phyloP scores from a whole-genome alignment of 2,888 invertebrate genomes.

The Tetheella fluctuosa region DNA sequence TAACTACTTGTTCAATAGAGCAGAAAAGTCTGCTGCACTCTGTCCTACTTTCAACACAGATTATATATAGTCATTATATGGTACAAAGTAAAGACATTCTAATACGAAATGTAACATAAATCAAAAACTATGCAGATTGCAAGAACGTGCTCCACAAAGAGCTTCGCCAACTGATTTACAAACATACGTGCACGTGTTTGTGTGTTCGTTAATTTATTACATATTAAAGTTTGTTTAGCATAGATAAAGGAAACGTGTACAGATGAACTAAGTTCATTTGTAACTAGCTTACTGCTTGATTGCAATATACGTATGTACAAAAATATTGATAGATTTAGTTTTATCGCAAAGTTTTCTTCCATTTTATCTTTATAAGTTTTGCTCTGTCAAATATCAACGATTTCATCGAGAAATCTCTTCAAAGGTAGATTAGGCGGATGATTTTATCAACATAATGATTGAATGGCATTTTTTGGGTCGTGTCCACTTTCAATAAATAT shows the following conservation, averaged over 20 bases:
- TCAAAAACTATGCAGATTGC: conserved; percentile 57
- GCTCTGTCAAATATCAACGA: too few relatives aligned
- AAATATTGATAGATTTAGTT: neutral
- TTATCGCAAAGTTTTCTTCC: too few relatives aligned
- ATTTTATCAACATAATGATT: neutral
- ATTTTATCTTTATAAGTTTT: too few relatives aligned
- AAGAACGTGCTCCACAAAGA: conserved; percentile 41
- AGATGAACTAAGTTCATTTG: conserved; percentile 29
- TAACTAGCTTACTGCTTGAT: conserved; percentile 14
- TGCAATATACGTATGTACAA: neutral
- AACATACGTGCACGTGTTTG: conserved; percentile 40
- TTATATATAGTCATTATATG: conserved; percentile 14
- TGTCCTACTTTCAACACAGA: neutral
- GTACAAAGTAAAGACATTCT: conserved; percentile 4
- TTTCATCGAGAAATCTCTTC: too few relatives aligned
- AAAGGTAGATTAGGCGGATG: too few relatives aligned
- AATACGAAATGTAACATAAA: conserved; percentile 37
- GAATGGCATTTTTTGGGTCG: neutral
- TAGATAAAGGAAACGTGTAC: conserved; percentile 30
- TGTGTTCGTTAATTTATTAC: conserved; percentile 35
- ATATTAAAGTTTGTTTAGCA: conserved; percentile 38
- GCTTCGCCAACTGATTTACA: conserved; percentile 44
- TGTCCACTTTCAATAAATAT: neutral
- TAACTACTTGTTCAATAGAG: conserved; percentile 1
- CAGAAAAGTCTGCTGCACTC: neutral